A percentile compares a stretch with the other conserved stretches of the same genome.
These are phyloP conservation scores for Epirrita christyi DNA, from an alignment of 2,888 invertebrate species.

Conservation along the genomic window DNA sequence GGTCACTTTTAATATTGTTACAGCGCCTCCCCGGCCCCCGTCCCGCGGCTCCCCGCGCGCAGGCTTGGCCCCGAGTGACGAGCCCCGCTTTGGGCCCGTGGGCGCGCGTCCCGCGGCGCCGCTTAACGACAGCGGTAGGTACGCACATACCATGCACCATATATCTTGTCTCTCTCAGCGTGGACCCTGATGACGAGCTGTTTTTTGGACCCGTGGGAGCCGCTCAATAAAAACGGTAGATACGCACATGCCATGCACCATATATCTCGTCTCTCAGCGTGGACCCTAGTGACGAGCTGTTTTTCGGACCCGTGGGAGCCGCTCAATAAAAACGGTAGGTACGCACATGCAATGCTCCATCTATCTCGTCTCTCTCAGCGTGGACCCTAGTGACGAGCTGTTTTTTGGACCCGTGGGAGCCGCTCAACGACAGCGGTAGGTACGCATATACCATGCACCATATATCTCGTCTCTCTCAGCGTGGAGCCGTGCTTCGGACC, in stretches of 20 bases:
- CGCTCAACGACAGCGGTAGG: constrained; percentile 17
- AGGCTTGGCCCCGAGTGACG: constrained; percentile 18
- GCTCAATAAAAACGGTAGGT: constrained; percentile 16
- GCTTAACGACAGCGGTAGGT: constrained; percentile 17
- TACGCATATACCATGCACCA: not conserved
- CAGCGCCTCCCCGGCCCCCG: not conserved
- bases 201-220: constrained; percentile 50
- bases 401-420: constrained; percentile 56
- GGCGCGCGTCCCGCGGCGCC: constrained; percentile 38
- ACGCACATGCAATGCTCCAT: not conserved
- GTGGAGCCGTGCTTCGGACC: not conserved
- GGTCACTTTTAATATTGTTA: not conserved
- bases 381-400: constrained; percentile 29
- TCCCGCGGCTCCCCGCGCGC: not conserved
- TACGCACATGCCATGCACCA: not conserved
- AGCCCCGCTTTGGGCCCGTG: constrained; percentile 53
- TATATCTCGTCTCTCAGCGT: not conserved
- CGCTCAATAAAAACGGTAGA: constrained; percentile 16
- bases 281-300: constrained; percentile 39
- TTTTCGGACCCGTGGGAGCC: constrained; percentile 50
- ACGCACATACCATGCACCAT: not conserved
- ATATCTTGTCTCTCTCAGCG: not conserved
- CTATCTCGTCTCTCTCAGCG: not conserved
- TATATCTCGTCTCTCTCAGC: not conserved
- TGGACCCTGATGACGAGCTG: constrained; percentile 37